Conservation (phyloP, 2,797 vertebrate species). For the Semotilus atromaculatus region DNA sequence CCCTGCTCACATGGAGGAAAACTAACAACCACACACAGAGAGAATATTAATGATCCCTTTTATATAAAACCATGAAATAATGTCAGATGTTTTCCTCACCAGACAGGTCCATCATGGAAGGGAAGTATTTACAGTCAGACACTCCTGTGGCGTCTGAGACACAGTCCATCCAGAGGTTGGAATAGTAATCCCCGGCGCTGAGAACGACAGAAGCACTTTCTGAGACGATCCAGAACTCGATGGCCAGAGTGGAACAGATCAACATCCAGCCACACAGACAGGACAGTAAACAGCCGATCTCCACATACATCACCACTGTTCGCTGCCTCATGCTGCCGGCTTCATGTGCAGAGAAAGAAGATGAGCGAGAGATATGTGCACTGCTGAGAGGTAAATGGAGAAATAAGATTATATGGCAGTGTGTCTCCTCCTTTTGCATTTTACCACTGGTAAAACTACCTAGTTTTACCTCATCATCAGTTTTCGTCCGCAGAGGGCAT, state of each 20-base stretch:
- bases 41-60: not conserved
- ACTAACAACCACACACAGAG: constrained; percentile 60
- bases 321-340: constrained; percentile 67
- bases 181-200: constrained; percentile 78
- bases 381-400: not conserved
- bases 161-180: constrained; percentile 83
- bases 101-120: constrained; percentile 78
- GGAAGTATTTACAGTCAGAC: constrained; percentile 82
- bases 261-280: constrained; percentile 80
- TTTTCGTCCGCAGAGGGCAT: not conserved
- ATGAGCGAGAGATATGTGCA: not conserved
- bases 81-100: constrained; percentile 62
- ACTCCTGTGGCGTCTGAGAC: constrained; percentile 79
- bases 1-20: constrained; percentile 79
- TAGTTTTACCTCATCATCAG: constrained; percentile 71
- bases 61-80: not conserved
- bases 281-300: constrained; percentile 78
- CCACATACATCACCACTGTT: constrained; percentile 76
- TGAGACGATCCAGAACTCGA: constrained; percentile 81
- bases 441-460: constrained; percentile 61
- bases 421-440: not conserved
- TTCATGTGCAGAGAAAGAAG: not conserved
- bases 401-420: constrained; percentile 6
- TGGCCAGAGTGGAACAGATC: constrained; percentile 80
- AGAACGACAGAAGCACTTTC: constrained; percentile 74